phyloP scores from a whole-genome alignment of 2,797 vertebrate species.

The Mallotus villosus region DNA sequence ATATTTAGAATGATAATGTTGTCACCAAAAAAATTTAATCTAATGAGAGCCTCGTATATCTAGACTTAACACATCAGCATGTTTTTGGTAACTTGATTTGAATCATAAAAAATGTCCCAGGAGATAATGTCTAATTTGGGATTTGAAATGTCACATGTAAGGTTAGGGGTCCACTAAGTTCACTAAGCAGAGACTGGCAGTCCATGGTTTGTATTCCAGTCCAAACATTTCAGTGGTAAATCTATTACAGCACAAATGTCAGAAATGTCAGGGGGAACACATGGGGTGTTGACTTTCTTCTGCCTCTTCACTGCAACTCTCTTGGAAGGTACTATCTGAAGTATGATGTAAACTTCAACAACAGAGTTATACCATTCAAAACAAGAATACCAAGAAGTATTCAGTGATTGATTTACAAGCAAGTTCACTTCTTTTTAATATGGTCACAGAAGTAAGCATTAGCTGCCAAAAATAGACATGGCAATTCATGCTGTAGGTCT shows the following conservation, averaged over 20 bases:
- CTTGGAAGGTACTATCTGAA: too few relatives aligned
- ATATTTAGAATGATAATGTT: not conserved
- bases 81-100: not conserved
- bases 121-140: conserved; percentile 1
- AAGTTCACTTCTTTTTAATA: not conserved
- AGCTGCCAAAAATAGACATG: not conserved
- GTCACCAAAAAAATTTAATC: not conserved
- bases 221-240: not conserved
- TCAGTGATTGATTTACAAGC: not conserved
- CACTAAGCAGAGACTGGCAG: not conserved
- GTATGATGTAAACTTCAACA: too few relatives aligned
- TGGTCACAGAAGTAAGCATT: not conserved
- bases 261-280: not conserved
- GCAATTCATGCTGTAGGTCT: too few relatives aligned
- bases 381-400: not conserved
- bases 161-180: too few relatives aligned
- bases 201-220: not conserved
- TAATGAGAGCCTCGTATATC: not conserved
- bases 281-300: not conserved
- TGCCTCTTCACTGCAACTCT: not conserved
- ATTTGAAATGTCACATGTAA: not conserved
- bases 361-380: too few relatives aligned
- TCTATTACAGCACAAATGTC: conserved; percentile 2
- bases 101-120: not conserved
- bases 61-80: not conserved